Conservation (phyloP, 2,113 vertebrate genomes). For the Cromileptes altivelis region DNA sequence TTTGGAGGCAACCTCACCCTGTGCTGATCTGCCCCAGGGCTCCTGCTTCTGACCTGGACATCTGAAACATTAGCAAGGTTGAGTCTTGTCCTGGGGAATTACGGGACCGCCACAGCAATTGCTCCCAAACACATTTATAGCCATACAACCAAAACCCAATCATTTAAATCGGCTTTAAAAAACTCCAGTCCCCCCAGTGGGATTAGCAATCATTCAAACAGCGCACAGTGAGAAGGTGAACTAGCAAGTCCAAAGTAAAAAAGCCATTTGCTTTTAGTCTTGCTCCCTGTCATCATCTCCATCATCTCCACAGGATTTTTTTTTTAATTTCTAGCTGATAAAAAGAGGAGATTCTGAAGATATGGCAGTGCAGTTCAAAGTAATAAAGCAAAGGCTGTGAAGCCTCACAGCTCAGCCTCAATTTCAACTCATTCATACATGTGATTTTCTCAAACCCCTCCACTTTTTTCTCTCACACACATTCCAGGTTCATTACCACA, state of each 20-base stretch:
- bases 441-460: background rate
- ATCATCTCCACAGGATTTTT: background rate
- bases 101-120: constrained; percentile 16
- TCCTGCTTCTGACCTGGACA: constrained; percentile 30
- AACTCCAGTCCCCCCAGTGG: constrained; percentile 18
- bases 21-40: constrained; percentile 41
- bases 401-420: constrained; percentile 41
- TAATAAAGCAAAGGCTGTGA: constrained; percentile 30
- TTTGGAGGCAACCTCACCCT: background rate
- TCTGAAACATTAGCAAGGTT: constrained; percentile 42
- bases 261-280: constrained; percentile 33
- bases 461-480: constrained; percentile 26
- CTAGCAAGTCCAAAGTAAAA: constrained; percentile 28
- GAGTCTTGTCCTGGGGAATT: constrained; percentile 45
- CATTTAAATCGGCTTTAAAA: constrained; percentile 33
- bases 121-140: constrained; percentile 51
- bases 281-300: constrained; percentile 23
- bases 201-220: constrained; percentile 26
- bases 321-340: constrained; percentile 17
- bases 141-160: constrained; percentile 24
- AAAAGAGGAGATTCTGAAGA: constrained; percentile 28
- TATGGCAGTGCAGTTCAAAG: constrained; percentile 62
- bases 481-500: constrained; percentile 49
- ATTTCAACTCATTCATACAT: constrained; percentile 31
- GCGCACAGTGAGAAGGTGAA: constrained; percentile 11